Percentiles rank a stretch among this genome's conserved stretches.
These are phyloP conservation scores for Eumeta japonica DNA, from an alignment of 1,140 invertebrate species.

Conservation along the genomic window DNA sequence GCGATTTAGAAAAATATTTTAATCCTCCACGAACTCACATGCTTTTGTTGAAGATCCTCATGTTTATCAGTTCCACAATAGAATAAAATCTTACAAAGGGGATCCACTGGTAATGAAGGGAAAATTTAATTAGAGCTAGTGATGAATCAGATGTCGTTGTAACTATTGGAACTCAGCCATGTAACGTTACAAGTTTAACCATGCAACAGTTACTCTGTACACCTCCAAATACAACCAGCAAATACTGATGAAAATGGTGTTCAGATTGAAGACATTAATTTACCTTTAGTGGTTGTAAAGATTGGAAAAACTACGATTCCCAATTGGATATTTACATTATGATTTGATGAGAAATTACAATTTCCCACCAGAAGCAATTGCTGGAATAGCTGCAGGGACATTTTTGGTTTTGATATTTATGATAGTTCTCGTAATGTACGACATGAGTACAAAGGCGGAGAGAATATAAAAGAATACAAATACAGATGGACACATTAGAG, in stretches of 20 bases:
- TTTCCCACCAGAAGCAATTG: slow-evolving; percentile 77
- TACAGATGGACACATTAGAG: slow-evolving; percentile 99
- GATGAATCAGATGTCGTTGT: slow-evolving; percentile 92
- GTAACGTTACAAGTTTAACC: slow-evolving; percentile 86
- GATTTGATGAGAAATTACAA: slow-evolving; percentile 77
- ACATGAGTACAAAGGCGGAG: slow-evolving; percentile 84
- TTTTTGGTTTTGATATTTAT: slow-evolving; percentile 77
- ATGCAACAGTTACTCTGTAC: slow-evolving; percentile 80
- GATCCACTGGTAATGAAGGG: slow-evolving; percentile 95
- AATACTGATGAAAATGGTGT: slow-evolving; percentile 77
- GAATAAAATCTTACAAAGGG: slow-evolving; percentile 88
- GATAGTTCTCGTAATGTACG: slow-evolving; percentile 76
- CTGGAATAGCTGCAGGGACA: slow-evolving; percentile 73
- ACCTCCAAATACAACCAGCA: slow-evolving; percentile 73
- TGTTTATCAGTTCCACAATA: slow-evolving; percentile 82
- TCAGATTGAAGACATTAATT: slow-evolving; percentile 60
- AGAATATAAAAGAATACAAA: slow-evolving; percentile 95
- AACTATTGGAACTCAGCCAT: slow-evolving; percentile 72
- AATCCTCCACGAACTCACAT: slow-evolving; percentile 76
- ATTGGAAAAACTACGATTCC: slow-evolving; percentile 80
- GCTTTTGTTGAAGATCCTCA: slow-evolving; percentile 91
- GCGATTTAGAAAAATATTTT: slow-evolving; percentile 84
- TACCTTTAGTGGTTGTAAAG: slow-evolving; percentile 80
- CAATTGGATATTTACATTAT: slow-evolving; percentile 79
- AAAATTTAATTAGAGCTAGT: slow-evolving; percentile 86